phyloP scores from a whole-genome alignment of 2,113 vertebrate species.

The Suricata suricatta region DNA sequence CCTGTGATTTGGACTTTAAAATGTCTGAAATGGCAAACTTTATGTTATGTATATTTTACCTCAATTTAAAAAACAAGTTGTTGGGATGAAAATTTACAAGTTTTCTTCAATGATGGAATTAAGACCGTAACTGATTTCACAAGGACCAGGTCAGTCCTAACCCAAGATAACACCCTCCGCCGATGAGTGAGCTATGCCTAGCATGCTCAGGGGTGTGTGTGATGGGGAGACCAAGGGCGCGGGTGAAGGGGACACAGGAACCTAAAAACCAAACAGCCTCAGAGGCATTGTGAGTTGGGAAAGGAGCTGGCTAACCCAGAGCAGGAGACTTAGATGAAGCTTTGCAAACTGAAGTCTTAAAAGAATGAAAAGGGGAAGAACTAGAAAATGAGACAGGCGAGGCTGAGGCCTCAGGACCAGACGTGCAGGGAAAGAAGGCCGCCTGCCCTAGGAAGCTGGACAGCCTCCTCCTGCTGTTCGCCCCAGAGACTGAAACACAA shows the following conservation, averaged over 20 bases:
- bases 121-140: neutral
- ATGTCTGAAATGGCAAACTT: neutral
- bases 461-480: no score
- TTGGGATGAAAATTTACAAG: neutral
- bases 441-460: neutral
- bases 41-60: neutral
- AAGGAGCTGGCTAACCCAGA: neutral
- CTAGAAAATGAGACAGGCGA: neutral
- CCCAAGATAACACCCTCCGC: neutral
- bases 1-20: neutral
- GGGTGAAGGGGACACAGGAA: neutral
- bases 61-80: neutral
- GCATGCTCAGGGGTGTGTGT: neutral
- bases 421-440: neutral
- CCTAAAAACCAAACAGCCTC: neutral
- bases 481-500: neutral
- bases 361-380: neutral
- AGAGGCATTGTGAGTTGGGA: neutral
- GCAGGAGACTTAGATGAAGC: neutral
- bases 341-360: neutral
- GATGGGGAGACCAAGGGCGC: neutral
- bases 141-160: neutral
- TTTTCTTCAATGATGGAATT: neutral
- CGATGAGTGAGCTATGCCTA: neutral
- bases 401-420: neutral